Evolutionary conservation across 2,888 invertebrate species (phyloP).

Genomic region (Torymus aiolomorphi): DNA sequence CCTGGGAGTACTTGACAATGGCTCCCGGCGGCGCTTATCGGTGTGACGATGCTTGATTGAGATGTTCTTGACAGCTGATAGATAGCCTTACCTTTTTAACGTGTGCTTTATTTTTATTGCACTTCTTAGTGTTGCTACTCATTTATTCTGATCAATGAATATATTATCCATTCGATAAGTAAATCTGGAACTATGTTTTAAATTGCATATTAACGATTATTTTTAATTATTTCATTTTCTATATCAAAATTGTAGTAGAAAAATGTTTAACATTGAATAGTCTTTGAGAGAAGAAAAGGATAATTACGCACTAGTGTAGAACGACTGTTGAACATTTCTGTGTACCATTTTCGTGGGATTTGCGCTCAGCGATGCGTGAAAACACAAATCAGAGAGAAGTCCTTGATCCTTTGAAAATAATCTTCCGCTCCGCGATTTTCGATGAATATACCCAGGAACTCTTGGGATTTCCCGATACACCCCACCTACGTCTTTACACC

Average conservation of each 20-base stretch:
- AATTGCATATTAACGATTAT: too few relatives aligned
- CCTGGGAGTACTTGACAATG: constrained; percentile 69
- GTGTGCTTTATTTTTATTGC: background rate
- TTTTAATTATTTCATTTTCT: too few relatives aligned
- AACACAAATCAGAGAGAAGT: constrained; percentile 67
- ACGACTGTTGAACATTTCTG: constrained; percentile 58
- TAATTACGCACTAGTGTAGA: background rate
- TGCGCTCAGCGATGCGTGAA: constrained; percentile 70
- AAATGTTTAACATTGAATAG: too few relatives aligned
- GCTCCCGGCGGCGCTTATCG: constrained; percentile 58
- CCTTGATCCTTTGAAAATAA: constrained; percentile 64
- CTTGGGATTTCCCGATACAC: constrained; percentile 38
- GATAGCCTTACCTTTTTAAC: constrained; percentile 55
- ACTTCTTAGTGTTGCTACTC: too few relatives aligned
- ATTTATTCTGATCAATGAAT: too few relatives aligned
- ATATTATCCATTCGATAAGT: too few relatives aligned
- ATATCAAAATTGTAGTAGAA: too few relatives aligned
- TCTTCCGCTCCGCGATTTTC: constrained; percentile 68
- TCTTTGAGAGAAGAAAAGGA: too few relatives aligned
- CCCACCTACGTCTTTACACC: constrained; percentile 10
- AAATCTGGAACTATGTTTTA: too few relatives aligned
- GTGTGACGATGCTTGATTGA: constrained; percentile 54
- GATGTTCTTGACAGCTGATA: constrained; percentile 56
- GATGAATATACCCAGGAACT: constrained; percentile 60
- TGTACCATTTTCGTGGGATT: constrained; percentile 66